A percentile compares a stretch with the other conserved stretches of the same genome.
Conservation (phyloP, 2,113 vertebrate genomes). For the Paedocypris sp. region DNA sequence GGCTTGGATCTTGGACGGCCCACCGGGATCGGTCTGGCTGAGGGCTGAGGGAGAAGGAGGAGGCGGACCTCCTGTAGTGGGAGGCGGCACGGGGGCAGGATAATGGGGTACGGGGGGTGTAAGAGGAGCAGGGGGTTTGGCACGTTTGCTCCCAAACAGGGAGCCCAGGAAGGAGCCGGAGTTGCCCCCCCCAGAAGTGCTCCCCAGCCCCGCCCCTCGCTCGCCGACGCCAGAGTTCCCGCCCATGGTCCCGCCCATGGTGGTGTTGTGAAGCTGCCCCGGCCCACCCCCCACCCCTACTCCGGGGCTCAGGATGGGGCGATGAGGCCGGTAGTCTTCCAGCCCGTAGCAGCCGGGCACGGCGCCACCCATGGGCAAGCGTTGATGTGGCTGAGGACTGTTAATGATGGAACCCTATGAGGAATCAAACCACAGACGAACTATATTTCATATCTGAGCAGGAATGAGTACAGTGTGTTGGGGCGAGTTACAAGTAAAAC, state of each 20-base stretch:
- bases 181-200: slow-evolving; percentile 66
- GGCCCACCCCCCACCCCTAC: slow-evolving; percentile 71
- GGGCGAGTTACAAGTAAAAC: too few relatives aligned
- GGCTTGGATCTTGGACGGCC: slow-evolving; percentile 81
- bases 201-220: slow-evolving; percentile 55
- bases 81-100: slow-evolving; percentile 71
- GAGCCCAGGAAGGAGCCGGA: slow-evolving; percentile 83
- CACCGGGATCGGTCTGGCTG: slow-evolving; percentile 60
- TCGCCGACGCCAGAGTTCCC: slow-evolving; percentile 59
- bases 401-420: slow-evolving; percentile 85
- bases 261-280: slow-evolving; percentile 74
- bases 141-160: slow-evolving; percentile 79
- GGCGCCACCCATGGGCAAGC: slow-evolving; percentile 59
- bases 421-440: too few relatives aligned
- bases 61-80: slow-evolving; percentile 63
- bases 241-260: slow-evolving; percentile 63
- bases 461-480: too few relatives aligned
- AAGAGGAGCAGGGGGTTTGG: slow-evolving; percentile 72
- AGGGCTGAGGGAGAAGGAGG: slow-evolving; percentile 64
- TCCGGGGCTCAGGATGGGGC: slow-evolving; percentile 76
- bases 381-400: slow-evolving; percentile 81
- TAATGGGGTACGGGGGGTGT: slow-evolving; percentile 68
- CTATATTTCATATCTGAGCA: background rate
- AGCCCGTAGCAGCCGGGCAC: slow-evolving; percentile 58
- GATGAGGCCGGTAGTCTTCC: slow-evolving; percentile 81